Evolutionary conservation across 1,140 invertebrate species (phyloP).

Genomic region (Anastrepha ludens): DNA sequence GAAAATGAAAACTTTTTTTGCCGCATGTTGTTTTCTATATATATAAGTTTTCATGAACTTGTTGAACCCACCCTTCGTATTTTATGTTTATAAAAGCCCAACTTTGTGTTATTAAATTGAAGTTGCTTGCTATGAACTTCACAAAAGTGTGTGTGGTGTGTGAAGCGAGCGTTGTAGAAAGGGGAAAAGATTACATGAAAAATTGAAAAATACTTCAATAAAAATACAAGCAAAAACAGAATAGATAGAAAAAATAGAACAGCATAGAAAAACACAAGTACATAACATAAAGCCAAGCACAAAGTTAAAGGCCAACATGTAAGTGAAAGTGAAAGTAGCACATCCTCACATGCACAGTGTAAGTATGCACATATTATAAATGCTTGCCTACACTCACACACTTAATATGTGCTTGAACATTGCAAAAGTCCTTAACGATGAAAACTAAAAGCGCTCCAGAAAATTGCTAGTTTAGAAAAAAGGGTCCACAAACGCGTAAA

Average conservation of each 20-base stretch:
- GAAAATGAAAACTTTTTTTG: too few species aligned
- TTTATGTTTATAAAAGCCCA: too few species aligned
- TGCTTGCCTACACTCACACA: neutral
- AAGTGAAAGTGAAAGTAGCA: neutral
- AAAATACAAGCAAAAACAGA: neutral
- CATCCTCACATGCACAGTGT: neutral
- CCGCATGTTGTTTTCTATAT: too few species aligned
- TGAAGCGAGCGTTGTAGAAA: too few species aligned
- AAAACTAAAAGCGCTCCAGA: slow-evolving; percentile 10
- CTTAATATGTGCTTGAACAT: slow-evolving; percentile 4
- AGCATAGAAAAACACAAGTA: too few species aligned
- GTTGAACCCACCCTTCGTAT: too few species aligned
- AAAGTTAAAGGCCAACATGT: slow-evolving; percentile 2
- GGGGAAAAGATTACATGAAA: too few species aligned
- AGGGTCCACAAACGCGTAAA: neutral
- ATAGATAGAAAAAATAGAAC: neutral
- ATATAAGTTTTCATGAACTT: too few species aligned
- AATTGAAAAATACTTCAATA: too few species aligned
- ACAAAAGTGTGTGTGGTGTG: too few species aligned
- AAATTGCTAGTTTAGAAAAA: neutral
- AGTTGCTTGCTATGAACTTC: neutral
- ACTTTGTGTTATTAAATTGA: neutral
- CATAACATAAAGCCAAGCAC: neutral
- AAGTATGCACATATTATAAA: neutral
- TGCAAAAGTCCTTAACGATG: slow-evolving; percentile 26